Evolutionary conservation across 2,113 vertebrate genomes (phyloP), one percentile per base, ranked within the genome.

Genomic region (Proterorhinus semilunaris): DNA sequence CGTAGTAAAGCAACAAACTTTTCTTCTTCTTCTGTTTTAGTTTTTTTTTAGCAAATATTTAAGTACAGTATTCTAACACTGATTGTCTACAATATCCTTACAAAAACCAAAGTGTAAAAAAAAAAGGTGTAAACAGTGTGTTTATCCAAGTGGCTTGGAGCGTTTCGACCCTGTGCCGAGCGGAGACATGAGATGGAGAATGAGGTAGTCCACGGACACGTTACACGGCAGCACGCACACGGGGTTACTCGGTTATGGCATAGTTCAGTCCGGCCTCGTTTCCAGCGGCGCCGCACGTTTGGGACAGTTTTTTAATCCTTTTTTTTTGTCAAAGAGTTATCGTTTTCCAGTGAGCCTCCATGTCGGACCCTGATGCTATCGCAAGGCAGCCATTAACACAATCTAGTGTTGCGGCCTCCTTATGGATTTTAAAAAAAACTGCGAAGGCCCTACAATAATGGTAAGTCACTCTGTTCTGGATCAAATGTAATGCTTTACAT

Each of bases 41-140:
- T 57, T 62, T 61, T 48, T 51, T 69, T 50, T 65, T 65, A 49
- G 55, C 12, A 42, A 45, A 58, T 58, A 58, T 42, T 62, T 4
- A 43, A 65, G 69, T 52, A 44, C 27, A 75, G 11, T 61, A 45
- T 42, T 85, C 17, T 52, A 89, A 88, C 86, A 87, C 82, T 90
- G 90, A 91, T 91, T 91, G 90, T 91, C 88, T 90, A 90, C 78
- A 42, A 86, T 77, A 79, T 85, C 69, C 55, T 82, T 86, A 88
- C 61, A 89, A 87, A 50, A 79, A 62, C 68, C 72, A 83, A 67
- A 68, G 45, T 55, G 82, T 44, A 81, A 82, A 85, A 90, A 21
- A 21, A 84, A 78, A 55, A 57, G 52, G 84, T 84, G 88, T 88
- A 86, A 91, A 91, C 87, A 83, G 82, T 80, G 74, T 69, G 68